A percentile compares a stretch with the other conserved stretches of the same genome.
Evolutionary conservation across 2,888 invertebrate genomes (phyloP).

Genomic region (Chaetoderma sp.): DNA sequence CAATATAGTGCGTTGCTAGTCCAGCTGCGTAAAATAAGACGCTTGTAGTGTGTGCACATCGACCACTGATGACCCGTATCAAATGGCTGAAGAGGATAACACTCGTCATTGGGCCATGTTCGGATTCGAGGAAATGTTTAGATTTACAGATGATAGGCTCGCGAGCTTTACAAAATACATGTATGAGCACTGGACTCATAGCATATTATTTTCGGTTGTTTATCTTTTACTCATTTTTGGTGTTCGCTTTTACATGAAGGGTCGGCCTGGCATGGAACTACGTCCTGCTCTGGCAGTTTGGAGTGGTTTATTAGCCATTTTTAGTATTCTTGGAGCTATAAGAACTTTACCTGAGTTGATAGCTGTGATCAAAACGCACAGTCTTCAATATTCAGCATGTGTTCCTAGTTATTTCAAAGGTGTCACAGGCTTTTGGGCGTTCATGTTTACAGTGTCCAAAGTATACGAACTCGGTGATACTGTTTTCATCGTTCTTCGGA

Average conservation of each 20-base stretch:
- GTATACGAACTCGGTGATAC: conserved; percentile 86
- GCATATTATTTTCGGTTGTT: conserved; percentile 79
- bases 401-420: conserved; percentile 74
- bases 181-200: conserved; percentile 94
- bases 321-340: conserved; percentile 88
- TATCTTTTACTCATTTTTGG: conserved; percentile 96
- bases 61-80: too few relatives aligned
- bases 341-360: conserved; percentile 94
- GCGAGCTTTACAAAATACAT: conserved; percentile 92
- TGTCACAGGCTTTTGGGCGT: conserved; percentile 97
- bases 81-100: too few relatives aligned
- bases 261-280: conserved; percentile 89
- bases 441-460: conserved; percentile 96
- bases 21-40: too few relatives aligned
- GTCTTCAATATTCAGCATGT: conserved; percentile 95
- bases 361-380: conserved; percentile 88
- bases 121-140: conserved; percentile 94
- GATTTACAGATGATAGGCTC: too few relatives aligned
- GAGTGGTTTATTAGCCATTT: conserved; percentile 92
- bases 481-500: conserved; percentile 70
- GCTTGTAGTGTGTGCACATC: too few relatives aligned
- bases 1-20: too few relatives aligned
- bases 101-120: too few relatives aligned
- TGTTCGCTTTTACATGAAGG: conserved; percentile 93
- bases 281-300: conserved; percentile 88